These are phyloP conservation scores for Cheiracanthium punctorium DNA, from an alignment of 2,888 invertebrate species.

Conservation along the genomic window DNA sequence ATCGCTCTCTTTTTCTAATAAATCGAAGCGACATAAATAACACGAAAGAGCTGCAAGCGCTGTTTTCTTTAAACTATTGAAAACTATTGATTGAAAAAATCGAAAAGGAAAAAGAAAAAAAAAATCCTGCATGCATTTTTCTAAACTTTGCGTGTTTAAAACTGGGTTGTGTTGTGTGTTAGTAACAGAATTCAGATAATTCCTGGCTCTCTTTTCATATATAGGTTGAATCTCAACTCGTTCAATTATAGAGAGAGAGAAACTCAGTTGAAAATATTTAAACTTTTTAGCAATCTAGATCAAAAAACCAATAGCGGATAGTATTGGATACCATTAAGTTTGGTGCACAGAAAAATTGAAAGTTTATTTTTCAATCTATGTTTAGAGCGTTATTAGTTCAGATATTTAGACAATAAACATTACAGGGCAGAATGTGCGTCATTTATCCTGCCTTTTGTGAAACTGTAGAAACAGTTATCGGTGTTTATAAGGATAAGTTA, in stretches of 20 bases:
- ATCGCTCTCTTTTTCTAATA: slow-evolving; percentile 36
- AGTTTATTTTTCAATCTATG: slow-evolving; percentile 33
- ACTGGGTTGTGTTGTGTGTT: slow-evolving; percentile 4
- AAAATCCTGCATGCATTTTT: background rate
- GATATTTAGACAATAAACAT: slow-evolving; percentile 32
- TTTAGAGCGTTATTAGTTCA: background rate
- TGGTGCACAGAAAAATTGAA: slow-evolving; percentile 35
- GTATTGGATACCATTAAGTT: slow-evolving; percentile 39
- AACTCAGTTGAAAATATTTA: slow-evolving; percentile 39
- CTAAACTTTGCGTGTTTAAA: background rate
- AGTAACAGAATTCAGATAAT: background rate
- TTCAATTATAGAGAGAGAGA: slow-evolving; percentile 23
- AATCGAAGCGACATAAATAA: slow-evolving; percentile 68
- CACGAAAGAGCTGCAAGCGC: slow-evolving; percentile 29
- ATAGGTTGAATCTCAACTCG: background rate
- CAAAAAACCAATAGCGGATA: slow-evolving; percentile 52
- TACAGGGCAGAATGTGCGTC: background rate
- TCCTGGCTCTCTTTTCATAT: background rate
- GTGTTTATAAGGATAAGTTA: background rate
- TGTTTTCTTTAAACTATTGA: slow-evolving; percentile 49
- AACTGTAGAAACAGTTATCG: background rate
- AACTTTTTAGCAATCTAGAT: slow-evolving; percentile 44
- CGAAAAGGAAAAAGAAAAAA: slow-evolving; percentile 10
- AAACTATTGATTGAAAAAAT: slow-evolving; percentile 45
- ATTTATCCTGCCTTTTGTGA: background rate